Evolutionary conservation across 2,888 invertebrate species (phyloP).

Genomic region (Myathropa florea): DNA sequence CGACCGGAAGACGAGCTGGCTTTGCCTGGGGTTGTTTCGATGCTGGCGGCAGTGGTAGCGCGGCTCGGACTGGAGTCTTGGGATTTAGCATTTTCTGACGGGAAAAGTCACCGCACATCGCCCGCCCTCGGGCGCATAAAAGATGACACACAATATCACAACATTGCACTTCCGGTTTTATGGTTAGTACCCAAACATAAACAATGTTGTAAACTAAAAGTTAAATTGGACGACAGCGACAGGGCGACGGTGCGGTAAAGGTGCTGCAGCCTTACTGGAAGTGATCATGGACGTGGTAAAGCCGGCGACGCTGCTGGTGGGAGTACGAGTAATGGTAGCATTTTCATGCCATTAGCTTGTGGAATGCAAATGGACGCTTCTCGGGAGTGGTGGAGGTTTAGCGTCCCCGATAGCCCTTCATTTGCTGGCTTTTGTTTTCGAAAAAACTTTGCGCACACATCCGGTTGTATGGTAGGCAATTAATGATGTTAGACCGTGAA

Average conservation of each 20-base stretch:
- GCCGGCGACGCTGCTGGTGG: not conserved
- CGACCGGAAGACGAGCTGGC: constrained; percentile 58
- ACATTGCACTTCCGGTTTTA: constrained; percentile 69
- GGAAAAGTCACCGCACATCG: constrained; percentile 28
- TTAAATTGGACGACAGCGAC: constrained; percentile 64
- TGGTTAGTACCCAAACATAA: constrained; percentile 59
- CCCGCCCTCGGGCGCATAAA: constrained; percentile 40
- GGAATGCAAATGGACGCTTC: constrained; percentile 39
- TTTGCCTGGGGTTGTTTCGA: constrained; percentile 31
- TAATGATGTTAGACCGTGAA: constrained; percentile 39
- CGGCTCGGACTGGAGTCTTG: constrained; percentile 53
- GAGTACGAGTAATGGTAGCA: constrained; percentile 18
- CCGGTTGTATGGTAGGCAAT: constrained; percentile 37
- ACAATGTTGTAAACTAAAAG: constrained; percentile 70
- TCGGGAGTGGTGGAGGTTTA: constrained; percentile 17
- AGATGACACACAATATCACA: constrained; percentile 69
- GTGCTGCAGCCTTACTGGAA: constrained; percentile 7
- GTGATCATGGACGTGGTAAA: constrained; percentile 13
- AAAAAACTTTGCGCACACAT: constrained; percentile 4
- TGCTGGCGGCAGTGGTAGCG: not conserved
- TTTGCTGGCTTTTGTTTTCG: not conserved
- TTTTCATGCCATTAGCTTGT: constrained; percentile 45
- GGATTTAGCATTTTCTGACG: constrained; percentile 63
- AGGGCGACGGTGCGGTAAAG: not conserved
- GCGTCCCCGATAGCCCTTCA: not conserved